Percentiles rank a stretch among this genome's conserved stretches.
phyloP scores from a whole-genome alignment of 2,113 vertebrate species.

The Indicator maculatus region DNA sequence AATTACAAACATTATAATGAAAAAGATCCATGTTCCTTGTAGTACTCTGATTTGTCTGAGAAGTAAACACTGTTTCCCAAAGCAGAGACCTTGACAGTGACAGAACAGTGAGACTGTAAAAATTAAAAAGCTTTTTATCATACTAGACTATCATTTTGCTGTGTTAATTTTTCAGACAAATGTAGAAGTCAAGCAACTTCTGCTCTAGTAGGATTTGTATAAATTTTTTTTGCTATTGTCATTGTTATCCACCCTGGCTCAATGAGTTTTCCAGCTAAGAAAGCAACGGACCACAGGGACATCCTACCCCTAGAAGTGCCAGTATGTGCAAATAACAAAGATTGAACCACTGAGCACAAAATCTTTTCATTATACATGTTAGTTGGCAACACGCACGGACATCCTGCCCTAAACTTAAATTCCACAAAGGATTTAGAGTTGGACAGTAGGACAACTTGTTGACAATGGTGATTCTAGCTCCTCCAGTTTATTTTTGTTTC shows the following conservation, averaged over 20 bases:
- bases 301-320: neutral
- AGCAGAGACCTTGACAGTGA: neutral
- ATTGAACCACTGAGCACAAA: neutral
- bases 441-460: neutral
- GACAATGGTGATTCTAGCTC: neutral
- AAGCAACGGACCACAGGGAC: neutral
- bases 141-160: neutral
- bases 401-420: neutral
- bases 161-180: neutral
- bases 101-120: neutral
- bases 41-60: neutral
- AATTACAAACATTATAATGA: neutral
- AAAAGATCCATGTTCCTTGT: neutral
- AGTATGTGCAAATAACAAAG: neutral
- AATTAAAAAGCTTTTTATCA: neutral
- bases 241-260: neutral
- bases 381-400: neutral
- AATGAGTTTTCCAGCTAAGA: neutral
- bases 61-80: neutral
- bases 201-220: neutral
- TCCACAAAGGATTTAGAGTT: neutral
- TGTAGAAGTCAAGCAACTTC: neutral
- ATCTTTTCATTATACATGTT: neutral
- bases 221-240: neutral
- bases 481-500: neutral